Evolutionary conservation across 1,140 invertebrate genomes (phyloP).

Genomic region (Tetramorium parvispinum): DNA sequence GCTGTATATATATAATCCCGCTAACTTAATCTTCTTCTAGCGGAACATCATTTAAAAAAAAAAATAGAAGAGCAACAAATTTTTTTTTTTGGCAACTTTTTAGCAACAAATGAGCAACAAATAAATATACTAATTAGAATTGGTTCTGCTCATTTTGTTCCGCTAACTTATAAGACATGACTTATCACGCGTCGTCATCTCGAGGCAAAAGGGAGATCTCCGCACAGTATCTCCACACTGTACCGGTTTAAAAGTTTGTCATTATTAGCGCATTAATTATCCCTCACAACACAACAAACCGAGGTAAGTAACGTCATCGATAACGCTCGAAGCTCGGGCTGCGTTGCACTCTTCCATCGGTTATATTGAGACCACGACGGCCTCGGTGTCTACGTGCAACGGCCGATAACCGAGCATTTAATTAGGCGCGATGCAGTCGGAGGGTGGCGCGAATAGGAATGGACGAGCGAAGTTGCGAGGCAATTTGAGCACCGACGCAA

Average conservation of each 20-base stretch:
- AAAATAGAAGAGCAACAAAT: no score
- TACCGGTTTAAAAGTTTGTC: background rate
- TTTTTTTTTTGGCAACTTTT: no score
- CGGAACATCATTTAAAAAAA: no score
- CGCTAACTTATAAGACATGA: no score
- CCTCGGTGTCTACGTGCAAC: constrained; percentile 16
- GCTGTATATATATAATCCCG: no score
- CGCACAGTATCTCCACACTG: background rate
- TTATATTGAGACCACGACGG: background rate
- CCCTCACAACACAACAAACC: background rate
- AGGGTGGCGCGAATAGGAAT: constrained; percentile 54
- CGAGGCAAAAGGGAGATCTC: background rate
- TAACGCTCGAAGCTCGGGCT: background rate
- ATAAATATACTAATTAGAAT: no score
- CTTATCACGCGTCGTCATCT: constrained; percentile 17
- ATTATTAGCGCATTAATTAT: constrained; percentile 37
- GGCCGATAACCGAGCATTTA: constrained; percentile 74
- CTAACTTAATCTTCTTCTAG: no score
- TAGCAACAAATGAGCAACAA: no score
- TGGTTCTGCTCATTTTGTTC: no score
- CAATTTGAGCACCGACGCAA: constrained; percentile 66
- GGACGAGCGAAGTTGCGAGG: constrained; percentile 75
- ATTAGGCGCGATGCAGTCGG: constrained; percentile 64
- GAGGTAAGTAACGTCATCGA: constrained; percentile 4
- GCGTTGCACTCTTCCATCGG: constrained; percentile 25